These are phyloP conservation scores for Struthidea cinerea DNA, from an alignment of 2,113 vertebrate species.

Conservation along the genomic window DNA sequence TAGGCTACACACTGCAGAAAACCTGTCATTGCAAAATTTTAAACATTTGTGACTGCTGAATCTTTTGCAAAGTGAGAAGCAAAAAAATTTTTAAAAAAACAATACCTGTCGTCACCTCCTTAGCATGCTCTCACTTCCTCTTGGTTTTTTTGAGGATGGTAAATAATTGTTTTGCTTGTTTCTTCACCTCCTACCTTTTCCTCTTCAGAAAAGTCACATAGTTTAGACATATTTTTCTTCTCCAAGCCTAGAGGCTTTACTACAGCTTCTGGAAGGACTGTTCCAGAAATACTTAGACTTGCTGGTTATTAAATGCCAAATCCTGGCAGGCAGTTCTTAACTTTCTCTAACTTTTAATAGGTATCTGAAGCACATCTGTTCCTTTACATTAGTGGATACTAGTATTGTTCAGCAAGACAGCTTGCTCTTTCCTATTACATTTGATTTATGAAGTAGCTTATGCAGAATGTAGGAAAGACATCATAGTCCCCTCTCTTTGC, in stretches of 20 bases:
- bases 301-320: not conserved
- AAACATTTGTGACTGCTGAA: not conserved
- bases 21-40: not conserved
- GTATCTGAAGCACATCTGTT: not conserved
- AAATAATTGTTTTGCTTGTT: not conserved
- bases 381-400: not conserved
- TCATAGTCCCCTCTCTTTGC: not conserved
- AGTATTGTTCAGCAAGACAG: not conserved
- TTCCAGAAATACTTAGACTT: not conserved
- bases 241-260: not conserved
- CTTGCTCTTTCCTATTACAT: not conserved
- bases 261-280: not conserved
- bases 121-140: not conserved
- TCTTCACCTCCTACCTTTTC: not conserved
- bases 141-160: not conserved
- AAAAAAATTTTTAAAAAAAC: not conserved
- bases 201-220: not conserved
- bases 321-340: not conserved
- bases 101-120: not conserved
- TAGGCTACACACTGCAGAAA: not conserved
- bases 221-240: not conserved
- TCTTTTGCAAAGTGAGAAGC: not conserved
- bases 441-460: not conserved
- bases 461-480: not conserved
- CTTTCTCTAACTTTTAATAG: not conserved